Evolutionary conservation across 2,113 vertebrate genomes (phyloP).

Genomic region (Thymallus thymallus): DNA sequence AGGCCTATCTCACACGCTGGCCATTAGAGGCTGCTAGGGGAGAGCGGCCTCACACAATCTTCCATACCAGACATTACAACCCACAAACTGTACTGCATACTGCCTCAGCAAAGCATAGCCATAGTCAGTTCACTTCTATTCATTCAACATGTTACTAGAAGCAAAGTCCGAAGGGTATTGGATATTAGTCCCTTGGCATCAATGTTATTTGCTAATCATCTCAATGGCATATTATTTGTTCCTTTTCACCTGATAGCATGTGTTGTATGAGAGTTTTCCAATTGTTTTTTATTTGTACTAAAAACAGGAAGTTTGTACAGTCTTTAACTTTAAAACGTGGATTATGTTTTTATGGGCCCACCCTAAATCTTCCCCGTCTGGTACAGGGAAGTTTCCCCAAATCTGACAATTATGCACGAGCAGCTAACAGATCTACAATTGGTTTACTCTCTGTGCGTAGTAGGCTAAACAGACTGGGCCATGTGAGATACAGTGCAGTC

Average conservation of each 20-base stretch:
- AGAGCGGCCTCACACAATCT: not conserved
- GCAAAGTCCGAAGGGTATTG: not conserved
- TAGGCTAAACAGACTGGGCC: no score
- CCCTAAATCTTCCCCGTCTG: conserved; percentile 45
- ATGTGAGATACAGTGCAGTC: no score
- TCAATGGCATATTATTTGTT: not conserved
- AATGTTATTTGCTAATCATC: no score
- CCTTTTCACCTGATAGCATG: not conserved
- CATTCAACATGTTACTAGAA: not conserved
- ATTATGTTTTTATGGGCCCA: conserved; percentile 18
- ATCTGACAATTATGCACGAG: conserved; percentile 35
- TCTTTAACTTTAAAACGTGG: conserved; percentile 53
- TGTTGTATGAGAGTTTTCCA: not conserved
- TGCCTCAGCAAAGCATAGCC: not conserved
- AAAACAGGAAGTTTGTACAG: conserved; percentile 55
- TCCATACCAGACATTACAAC: not conserved
- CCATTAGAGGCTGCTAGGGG: not conserved
- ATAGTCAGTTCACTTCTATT: not conserved
- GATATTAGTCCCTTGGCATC: not conserved
- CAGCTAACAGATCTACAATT: not conserved
- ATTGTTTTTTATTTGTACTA: conserved; percentile 3
- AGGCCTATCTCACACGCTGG: not conserved
- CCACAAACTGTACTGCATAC: not conserved
- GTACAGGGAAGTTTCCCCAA: conserved; percentile 59
- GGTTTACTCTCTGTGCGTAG: no score